These are phyloP conservation scores for Rugalucina vietnamica DNA, from an alignment of 2,888 invertebrate species.

Conservation along the genomic window DNA sequence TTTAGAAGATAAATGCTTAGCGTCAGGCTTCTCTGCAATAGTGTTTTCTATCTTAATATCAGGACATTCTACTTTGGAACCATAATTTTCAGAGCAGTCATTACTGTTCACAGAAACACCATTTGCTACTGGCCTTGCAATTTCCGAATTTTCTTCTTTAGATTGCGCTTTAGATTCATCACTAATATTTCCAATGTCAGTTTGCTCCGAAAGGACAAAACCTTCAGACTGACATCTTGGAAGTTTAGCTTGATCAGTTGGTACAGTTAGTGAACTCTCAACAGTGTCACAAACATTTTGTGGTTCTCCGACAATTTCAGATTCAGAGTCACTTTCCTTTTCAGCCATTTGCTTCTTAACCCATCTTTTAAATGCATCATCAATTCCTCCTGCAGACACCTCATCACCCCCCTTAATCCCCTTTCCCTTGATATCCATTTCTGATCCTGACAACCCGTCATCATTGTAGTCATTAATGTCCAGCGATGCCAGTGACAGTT, in stretches of 20 bases:
- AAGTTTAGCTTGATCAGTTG: neutral
- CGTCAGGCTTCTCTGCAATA: neutral
- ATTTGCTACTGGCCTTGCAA: too few relatives aligned
- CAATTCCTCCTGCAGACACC: neutral
- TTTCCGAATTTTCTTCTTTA: too few relatives aligned
- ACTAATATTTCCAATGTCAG: too few relatives aligned
- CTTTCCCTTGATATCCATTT: neutral
- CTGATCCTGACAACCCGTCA: neutral
- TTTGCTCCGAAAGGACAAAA: neutral
- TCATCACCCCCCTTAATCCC: neutral
- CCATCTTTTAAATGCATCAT: neutral
- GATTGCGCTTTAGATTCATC: too few relatives aligned
- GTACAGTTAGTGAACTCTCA: neutral
- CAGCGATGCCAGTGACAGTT: constrained; percentile 42
- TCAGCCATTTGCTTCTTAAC: neutral
- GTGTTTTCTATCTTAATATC: neutral
- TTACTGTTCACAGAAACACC: too few relatives aligned
- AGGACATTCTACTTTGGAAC: too few relatives aligned
- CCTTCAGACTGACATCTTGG: neutral
- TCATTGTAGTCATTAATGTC: constrained; percentile 1
- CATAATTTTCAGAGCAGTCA: too few relatives aligned
- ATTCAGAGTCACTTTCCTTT: neutral
- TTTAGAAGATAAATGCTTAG: neutral
- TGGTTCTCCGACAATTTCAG: neutral
- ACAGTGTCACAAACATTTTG: too few relatives aligned